Base-by-base conservation (phyloP, 2,113 vertebrate species). In the Rynchops niger region DNA sequence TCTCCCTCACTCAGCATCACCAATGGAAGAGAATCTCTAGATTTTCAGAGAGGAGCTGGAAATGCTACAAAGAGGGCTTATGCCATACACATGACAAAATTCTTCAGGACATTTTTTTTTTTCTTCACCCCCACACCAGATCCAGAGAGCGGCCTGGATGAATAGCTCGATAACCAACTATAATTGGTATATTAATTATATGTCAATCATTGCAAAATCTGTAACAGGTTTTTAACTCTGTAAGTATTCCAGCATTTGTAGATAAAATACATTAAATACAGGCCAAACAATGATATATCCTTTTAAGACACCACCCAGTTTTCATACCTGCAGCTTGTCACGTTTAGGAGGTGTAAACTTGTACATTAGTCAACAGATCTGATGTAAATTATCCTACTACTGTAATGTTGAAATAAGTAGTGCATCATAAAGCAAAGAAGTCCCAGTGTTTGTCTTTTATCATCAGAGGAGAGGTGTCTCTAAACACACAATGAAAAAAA, bases 271-370 rank as follows among this genome's bases (percentile, higher is more conserved):
- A 14, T 32, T 23, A 55, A 85, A 62, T 56, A 14, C 18, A 16
- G 29, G 3, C 18, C 58, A 43, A 74, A 70, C 7, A 70, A 34
- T 25, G 18, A 9, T 55, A 5, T 52, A 38, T 29, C 20, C 19
- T 93, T 72, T 90, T 36, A 90, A 82, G 86, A 59, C 40, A 38
- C 22, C 38, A 66, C 65, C 58, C n/a, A 78, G 42, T 77, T 92
- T 94, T 86, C 52, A 32, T 82, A 87, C 78, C 36, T 95, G 95
- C 80, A 88, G 29, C 32, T 81, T 72, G 77, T 96, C 91, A 96
- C 62, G 19, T 86, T 81, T 79, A 71, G 11, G 53, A 90, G 56
- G 73, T 66, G 23, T 86, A 76, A 89, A 58, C 62, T 27, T 70
- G 23, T 58, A 12, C 22, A 49, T 95, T 88, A 93, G 73, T 94